These are phyloP conservation scores for Trichechus manatus DNA, from an alignment of 2,113 vertebrate species.

Conservation along the genomic window DNA sequence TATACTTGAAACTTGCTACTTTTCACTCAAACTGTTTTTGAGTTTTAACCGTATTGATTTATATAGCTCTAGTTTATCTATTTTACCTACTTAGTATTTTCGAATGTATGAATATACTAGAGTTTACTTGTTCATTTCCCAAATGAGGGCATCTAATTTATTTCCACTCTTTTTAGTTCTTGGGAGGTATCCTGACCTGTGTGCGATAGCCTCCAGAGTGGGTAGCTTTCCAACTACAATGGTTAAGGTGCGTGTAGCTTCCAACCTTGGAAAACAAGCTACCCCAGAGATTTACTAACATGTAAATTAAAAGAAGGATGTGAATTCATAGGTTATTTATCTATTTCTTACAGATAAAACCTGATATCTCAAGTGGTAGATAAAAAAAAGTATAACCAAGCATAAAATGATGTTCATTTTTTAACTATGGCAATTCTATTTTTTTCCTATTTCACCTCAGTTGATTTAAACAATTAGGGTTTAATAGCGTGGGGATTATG, in stretches of 20 bases:
- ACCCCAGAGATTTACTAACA: not conserved
- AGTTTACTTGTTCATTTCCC: not conserved
- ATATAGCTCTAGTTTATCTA: not conserved
- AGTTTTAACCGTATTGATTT: constrained; percentile 39
- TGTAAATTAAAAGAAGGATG: constrained; percentile 19
- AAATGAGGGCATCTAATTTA: not conserved
- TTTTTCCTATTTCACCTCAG: not conserved
- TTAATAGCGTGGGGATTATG: constrained; percentile 16
- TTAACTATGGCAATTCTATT: constrained; percentile 50
- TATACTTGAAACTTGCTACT: not conserved
- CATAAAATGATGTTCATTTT: constrained; percentile 1
- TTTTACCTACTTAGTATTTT: constrained; percentile 40
- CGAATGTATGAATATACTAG: not conserved
- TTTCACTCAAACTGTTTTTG: not conserved
- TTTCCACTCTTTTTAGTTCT: not conserved
- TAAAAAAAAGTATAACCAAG: not conserved
- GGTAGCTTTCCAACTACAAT: not conserved
- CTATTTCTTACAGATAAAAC: not conserved
- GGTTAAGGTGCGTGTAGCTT: not conserved
- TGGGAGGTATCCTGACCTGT: not conserved
- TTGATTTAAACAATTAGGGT: constrained; percentile 15
- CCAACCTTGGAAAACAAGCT: constrained; percentile 10
- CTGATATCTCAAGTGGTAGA: not conserved
- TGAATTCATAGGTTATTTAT: not conserved
- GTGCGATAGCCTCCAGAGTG: not conserved